A percentile compares a stretch with the other conserved stretches of the same genome.
phyloP scores from a whole-genome alignment of 2,113 vertebrate genomes.

The Psittacus erithacus region DNA sequence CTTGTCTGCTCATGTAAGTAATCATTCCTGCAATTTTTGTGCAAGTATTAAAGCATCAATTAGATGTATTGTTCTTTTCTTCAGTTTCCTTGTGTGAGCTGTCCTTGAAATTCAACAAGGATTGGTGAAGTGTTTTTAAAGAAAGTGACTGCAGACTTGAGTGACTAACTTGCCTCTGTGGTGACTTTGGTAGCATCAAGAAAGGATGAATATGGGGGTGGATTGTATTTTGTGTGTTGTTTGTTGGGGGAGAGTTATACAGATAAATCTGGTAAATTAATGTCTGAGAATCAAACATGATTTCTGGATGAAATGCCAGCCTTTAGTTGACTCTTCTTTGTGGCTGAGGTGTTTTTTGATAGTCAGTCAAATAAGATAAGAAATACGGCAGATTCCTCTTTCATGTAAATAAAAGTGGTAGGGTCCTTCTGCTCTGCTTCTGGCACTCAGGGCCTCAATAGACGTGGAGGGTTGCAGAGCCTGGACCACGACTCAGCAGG shows the following conservation, averaged over 20 bases:
- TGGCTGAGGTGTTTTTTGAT: neutral
- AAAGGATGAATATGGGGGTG: neutral
- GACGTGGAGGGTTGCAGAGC: fast-evolving
- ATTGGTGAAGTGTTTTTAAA: neutral
- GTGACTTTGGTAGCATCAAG: neutral
- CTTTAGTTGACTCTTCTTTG: neutral
- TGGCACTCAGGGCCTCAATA: neutral
- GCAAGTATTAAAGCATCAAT: neutral
- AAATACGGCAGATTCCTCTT: neutral
- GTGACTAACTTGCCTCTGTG: neutral
- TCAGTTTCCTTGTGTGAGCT: neutral
- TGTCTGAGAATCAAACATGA: neutral
- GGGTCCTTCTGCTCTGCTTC: neutral
- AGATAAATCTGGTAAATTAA: neutral
- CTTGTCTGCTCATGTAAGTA: neutral
- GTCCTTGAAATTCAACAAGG: neutral
- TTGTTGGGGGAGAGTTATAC: neutral
- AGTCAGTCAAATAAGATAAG: neutral
- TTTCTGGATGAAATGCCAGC: neutral
- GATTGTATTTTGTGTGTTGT: neutral
- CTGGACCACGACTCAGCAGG: neutral
- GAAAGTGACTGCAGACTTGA: neutral
- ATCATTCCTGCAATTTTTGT: neutral
- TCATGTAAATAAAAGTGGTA: neutral
- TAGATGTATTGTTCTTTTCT: neutral